Evolutionary conservation across 1,140 invertebrate genomes (phyloP), one percentile per base, ranked within the genome.

Genomic region (Rhynchophorus ferrugineus): DNA sequence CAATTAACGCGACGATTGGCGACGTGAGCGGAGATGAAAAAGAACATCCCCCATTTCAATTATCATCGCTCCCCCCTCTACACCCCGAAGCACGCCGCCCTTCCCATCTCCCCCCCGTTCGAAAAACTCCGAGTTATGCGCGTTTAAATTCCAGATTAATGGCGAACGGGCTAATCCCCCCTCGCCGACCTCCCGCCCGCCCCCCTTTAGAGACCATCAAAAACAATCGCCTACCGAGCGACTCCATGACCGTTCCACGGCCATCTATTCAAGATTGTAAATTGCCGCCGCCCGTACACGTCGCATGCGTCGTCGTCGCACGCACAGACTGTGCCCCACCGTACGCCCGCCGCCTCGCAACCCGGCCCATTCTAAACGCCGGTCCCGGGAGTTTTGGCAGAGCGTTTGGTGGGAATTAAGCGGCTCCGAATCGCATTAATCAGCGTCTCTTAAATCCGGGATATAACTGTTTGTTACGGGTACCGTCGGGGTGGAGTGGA

Each of bases 331-430:
- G 64, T 57, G 59, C 39, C 19, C 9, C 18, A 13, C 34, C 17
- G 11, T 14, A 19, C 8, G 39, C 8, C 8, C 29, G 14, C 17
- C 35, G 34, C 21, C 7, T 13, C 44, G 29, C 22, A 18, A 44
- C 2, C 22, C 24, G 37, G 55, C 57, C 63, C 63, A 58, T 51
- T 59, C 62, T 57, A 46, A 53, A 14, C 56, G 11, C 19, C 44
- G 42, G 51, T 63, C 59, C 63, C 61, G 65, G 64, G 64, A 67
- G 63, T 68, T 68, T 68, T 68, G 66, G 66, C 55, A 61, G 64
- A 68, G 66, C 63, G 63, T 68, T 68, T 68, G 66, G 66, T 68
- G 66, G 64, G 64, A 68, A 68, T 68, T 67, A 68, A 67, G 59
- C 64, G 59, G 66, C 66, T 68, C 64, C 62, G 64, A 62, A 68